Conservation (phyloP, 2,113 vertebrate species). For the Melanotaenia duboulayi region DNA sequence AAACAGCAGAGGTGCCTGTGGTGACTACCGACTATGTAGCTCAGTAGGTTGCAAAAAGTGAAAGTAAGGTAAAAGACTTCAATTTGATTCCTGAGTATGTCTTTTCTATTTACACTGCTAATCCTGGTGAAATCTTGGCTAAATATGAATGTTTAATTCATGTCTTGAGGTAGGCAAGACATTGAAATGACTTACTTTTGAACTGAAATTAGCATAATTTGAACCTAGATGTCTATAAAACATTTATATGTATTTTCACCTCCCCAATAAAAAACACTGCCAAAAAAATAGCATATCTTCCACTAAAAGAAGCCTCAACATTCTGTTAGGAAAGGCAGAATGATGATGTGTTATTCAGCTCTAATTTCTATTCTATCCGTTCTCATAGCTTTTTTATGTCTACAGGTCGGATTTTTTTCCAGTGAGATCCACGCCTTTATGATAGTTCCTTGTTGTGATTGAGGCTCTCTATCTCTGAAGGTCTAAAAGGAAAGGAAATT, state of each 20-base stretch:
- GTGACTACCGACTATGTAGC: neutral
- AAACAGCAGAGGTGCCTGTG: neutral
- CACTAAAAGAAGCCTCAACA: neutral
- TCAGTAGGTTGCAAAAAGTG: too few species aligned
- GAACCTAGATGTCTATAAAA: neutral
- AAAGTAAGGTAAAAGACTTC: too few species aligned
- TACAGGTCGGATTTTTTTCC: conserved; percentile 5
- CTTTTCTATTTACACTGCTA: too few species aligned
- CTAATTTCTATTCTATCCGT: neutral
- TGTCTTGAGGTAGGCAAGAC: neutral
- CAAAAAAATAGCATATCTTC: neutral
- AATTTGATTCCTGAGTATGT: neutral
- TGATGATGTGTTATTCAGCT: conserved; percentile 18
- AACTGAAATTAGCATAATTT: neutral
- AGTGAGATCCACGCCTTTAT: conserved; percentile 26
- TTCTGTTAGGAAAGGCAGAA: conserved; percentile 26
- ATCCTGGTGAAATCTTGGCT: too few species aligned
- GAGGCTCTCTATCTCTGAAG: conserved; percentile 23
- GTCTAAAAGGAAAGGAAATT: conserved; percentile 39
- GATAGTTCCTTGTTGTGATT: conserved; percentile 31
- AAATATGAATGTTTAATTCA: neutral
- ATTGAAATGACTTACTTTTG: neutral
- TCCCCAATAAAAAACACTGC: too few species aligned
- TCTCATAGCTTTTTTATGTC: conserved; percentile 10
- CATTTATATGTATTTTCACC: neutral